Evolutionary conservation across 2,797 vertebrate species (phyloP).

Genomic region (Carapus acus): DNA sequence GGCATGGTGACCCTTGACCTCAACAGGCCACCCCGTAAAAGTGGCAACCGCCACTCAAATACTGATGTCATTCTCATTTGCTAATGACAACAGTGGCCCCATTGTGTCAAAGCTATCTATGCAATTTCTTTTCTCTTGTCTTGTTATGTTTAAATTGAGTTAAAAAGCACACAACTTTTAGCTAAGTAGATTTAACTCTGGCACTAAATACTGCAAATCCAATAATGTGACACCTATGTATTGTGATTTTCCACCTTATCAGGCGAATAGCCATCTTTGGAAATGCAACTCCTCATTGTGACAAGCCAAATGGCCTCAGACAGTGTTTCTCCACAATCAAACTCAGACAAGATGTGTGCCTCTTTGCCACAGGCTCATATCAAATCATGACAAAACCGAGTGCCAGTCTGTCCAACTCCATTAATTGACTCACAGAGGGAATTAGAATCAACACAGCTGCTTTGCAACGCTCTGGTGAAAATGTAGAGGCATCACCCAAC

Average conservation of each 20-base stretch:
- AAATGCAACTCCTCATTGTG: constrained; percentile 45
- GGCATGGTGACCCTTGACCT: constrained; percentile 65
- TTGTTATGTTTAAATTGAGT: too few species aligned
- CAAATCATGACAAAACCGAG: constrained; percentile 42
- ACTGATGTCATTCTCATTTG: constrained; percentile 37
- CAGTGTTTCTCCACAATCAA: constrained; percentile 54
- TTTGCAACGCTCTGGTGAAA: constrained; percentile 26
- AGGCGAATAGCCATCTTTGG: constrained; percentile 15
- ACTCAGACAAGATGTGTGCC: constrained; percentile 38
- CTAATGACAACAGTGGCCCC: constrained; percentile 35
- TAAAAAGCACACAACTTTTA: too few species aligned
- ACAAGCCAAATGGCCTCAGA: constrained; percentile 40
- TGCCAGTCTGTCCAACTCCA: constrained; percentile 23
- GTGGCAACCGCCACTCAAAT: constrained; percentile 26
- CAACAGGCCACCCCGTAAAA: constrained; percentile 37
- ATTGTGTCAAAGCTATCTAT: constrained; percentile 32
- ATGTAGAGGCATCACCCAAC: constrained; percentile 39
- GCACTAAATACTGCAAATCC: too few species aligned
- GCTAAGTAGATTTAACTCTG: too few species aligned
- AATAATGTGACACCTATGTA: too few species aligned
- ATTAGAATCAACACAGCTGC: constrained; percentile 39
- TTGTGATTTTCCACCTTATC: constrained; percentile 26
- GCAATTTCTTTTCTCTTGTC: constrained; percentile 18
- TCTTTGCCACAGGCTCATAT: constrained; percentile 31
- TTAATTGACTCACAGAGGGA: constrained; percentile 39